Conservation (phyloP, 2,797 vertebrate species). For the Chelmon rostratus region DNA sequence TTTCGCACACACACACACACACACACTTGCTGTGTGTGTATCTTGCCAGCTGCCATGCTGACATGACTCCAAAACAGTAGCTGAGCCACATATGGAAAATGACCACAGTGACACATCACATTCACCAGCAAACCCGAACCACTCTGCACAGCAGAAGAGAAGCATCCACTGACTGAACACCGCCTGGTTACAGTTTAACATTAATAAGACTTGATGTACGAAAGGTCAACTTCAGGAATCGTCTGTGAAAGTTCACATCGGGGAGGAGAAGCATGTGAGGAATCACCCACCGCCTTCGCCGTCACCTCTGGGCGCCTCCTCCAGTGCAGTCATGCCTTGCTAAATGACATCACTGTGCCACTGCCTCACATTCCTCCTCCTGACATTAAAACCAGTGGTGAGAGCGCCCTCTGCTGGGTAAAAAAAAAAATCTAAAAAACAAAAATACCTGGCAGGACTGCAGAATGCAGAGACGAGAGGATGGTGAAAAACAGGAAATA, state of each 20-base stretch:
- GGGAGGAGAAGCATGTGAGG: conserved; percentile 34
- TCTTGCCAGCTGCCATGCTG: conserved; percentile 33
- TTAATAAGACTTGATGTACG: not conserved
- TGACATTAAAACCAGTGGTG: conserved; percentile 45
- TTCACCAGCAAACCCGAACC: not conserved
- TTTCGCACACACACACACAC: conserved; percentile 36
- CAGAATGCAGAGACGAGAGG: conserved; percentile 17
- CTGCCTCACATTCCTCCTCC: conserved; percentile 71
- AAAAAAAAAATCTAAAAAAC: not conserved
- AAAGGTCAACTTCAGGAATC: conserved; percentile 14
- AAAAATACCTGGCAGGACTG: conserved; percentile 30
- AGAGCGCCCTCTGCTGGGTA: conserved; percentile 74
- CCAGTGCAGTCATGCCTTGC: conserved; percentile 50
- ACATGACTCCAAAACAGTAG: conserved; percentile 17
- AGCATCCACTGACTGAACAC: not conserved
- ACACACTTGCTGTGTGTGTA: conserved; percentile 15
- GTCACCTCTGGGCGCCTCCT: conserved; percentile 58
- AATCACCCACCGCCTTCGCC: conserved; percentile 49
- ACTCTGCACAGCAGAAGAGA: not conserved
- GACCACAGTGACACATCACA: conserved; percentile 49
- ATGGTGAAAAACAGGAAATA: conserved; percentile 61
- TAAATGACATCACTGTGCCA: conserved; percentile 79
- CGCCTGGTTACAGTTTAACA: not conserved
- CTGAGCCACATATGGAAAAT: conserved; percentile 35
- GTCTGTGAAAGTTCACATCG: conserved; percentile 15